These are phyloP conservation scores for Pollicipes pollicipes DNA, from an alignment of 1,140 invertebrate genomes.

Conservation along the genomic window DNA sequence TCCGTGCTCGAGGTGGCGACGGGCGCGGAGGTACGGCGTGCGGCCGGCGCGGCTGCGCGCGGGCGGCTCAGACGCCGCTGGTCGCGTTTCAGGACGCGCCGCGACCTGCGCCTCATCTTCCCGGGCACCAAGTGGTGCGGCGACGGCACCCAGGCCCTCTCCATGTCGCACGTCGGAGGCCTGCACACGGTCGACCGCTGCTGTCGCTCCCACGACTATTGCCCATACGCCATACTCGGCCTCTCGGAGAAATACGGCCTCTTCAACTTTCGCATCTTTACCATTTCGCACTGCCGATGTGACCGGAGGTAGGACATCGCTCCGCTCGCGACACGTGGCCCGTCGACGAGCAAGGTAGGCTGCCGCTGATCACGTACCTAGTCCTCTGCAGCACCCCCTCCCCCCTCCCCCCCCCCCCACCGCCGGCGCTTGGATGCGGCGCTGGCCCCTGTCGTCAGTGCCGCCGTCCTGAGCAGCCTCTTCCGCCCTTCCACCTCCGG, in stretches of 20 bases:
- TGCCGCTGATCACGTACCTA: too few species aligned
- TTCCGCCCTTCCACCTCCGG: too few species aligned
- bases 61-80: neutral
- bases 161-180: conserved; percentile 45
- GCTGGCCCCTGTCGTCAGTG: too few species aligned
- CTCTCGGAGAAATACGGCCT: conserved; percentile 42
- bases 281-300: conserved; percentile 66
- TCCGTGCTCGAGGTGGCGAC: too few species aligned
- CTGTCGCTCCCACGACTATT: conserved; percentile 57
- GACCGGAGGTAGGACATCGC: conserved; percentile 48
- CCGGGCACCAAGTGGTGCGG: conserved; percentile 38
- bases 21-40: neutral
- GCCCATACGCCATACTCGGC: conserved; percentile 45
- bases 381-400: neutral
- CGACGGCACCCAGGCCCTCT: conserved; percentile 26
- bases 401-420: neutral
- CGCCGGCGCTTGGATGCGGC: neutral
- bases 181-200: conserved; percentile 46
- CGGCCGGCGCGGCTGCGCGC: too few species aligned
- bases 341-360: neutral
- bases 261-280: conserved; percentile 63
- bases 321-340: too few species aligned
- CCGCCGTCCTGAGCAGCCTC: too few species aligned
- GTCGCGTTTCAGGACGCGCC: neutral
- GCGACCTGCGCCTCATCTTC: conserved; percentile 18